These are phyloP conservation scores for Thunnus maccoyii DNA, from an alignment of 2,113 vertebrate genomes.

Conservation along the genomic window DNA sequence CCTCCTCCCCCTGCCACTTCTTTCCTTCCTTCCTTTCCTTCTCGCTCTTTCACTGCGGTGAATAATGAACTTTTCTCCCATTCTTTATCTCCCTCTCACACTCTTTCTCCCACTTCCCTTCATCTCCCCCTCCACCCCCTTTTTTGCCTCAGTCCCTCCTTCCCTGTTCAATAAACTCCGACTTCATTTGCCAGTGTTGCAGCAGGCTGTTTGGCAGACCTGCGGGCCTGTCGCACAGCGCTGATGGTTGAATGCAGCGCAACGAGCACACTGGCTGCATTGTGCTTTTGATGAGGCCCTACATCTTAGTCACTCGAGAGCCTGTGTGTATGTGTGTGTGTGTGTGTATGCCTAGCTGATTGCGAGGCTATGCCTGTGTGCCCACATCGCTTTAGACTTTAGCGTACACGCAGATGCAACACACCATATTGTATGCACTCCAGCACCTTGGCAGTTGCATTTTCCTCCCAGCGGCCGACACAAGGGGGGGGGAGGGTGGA, in stretches of 20 bases:
- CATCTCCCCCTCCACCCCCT: neutral
- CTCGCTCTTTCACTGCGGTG: conserved; percentile 26
- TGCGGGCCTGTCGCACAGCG: conserved; percentile 58
- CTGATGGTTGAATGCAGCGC: conserved; percentile 61
- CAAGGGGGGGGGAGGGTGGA: neutral
- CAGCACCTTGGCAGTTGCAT: conserved; percentile 9
- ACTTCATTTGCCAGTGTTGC: conserved; percentile 73
- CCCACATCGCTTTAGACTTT: neutral
- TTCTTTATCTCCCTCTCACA: conserved; percentile 47
- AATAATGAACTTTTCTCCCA: conserved; percentile 59
- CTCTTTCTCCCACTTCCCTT: neutral
- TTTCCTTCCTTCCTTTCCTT: neutral
- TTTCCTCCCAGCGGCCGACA: conserved; percentile 16
- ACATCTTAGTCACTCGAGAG: conserved; percentile 70
- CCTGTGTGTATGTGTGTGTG: conserved; percentile 26
- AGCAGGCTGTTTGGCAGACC: conserved; percentile 73
- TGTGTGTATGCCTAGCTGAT: conserved; percentile 28
- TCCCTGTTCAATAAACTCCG: conserved; percentile 70
- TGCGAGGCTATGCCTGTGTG: conserved; percentile 22
- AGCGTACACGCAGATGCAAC: conserved; percentile 14
- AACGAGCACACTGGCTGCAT: conserved; percentile 73
- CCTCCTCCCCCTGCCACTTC: neutral
- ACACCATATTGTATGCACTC: neutral
- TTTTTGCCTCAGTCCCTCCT: conserved; percentile 36
- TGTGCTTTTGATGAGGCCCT: conserved; percentile 75